Conservation (phyloP, 2,888 invertebrate species). For the Halictus ligatus region DNA sequence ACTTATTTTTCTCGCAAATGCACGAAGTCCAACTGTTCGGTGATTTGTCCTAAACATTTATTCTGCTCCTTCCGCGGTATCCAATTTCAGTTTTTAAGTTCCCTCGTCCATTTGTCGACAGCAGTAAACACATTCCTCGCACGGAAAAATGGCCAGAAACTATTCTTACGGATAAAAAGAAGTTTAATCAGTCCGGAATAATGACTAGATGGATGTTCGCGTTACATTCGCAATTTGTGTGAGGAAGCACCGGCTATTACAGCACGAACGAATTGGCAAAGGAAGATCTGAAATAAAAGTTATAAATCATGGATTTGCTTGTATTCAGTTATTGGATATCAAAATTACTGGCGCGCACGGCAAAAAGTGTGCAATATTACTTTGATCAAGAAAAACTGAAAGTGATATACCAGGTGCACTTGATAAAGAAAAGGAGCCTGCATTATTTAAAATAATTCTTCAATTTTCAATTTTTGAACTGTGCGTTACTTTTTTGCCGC, state of each 20-base stretch:
- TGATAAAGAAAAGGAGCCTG: too few species aligned
- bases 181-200: conserved; percentile 1
- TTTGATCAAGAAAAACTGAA: too few species aligned
- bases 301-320: background rate
- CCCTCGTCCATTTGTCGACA: conserved; percentile 1
- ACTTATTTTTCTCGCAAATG: too few species aligned
- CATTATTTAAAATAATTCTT: too few species aligned
- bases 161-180: background rate
- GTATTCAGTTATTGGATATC: background rate
- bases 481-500: too few species aligned
- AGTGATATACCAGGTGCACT: too few species aligned
- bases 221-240: background rate
- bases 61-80: background rate
- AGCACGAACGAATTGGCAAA: background rate
- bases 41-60: background rate
- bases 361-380: background rate
- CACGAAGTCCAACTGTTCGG: background rate
- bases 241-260: background rate
- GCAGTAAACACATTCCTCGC: background rate
- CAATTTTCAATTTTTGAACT: too few species aligned
- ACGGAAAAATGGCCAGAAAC: background rate
- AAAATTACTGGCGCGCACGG: too few species aligned
- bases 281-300: background rate
- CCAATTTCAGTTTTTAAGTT: background rate
- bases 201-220: conserved; percentile 1